A percentile compares a stretch with the other conserved stretches of the same genome.
Conservation (phyloP, 2,113 vertebrate genomes). For the Orcinus orca region DNA sequence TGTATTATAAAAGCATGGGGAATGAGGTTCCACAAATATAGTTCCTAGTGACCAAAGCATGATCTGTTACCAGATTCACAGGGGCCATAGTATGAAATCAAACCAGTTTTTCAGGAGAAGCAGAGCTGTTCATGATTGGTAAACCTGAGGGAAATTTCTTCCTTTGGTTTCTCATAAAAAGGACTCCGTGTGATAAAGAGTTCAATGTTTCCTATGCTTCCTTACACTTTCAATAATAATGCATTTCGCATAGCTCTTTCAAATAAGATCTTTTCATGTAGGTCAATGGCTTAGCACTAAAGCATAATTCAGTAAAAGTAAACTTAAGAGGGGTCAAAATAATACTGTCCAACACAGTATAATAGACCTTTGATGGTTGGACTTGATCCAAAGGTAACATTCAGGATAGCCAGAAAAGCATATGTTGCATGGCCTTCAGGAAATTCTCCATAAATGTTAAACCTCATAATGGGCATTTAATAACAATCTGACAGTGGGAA, state of each 20-base stretch:
- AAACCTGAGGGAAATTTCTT: constrained; percentile 55
- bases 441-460: not conserved
- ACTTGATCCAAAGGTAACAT: not conserved
- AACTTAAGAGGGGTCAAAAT: constrained; percentile 45
- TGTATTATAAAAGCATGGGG: not conserved
- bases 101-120: constrained; percentile 51
- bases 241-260: constrained; percentile 12
- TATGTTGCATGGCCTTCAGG: not conserved
- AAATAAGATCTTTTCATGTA: constrained; percentile 40
- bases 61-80: constrained; percentile 22
- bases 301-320: constrained; percentile 26
- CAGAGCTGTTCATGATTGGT: constrained; percentile 44
- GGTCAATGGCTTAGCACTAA: constrained; percentile 31
- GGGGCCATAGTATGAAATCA: constrained; percentile 40
- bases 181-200: constrained; percentile 5
- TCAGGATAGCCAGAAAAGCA: not conserved
- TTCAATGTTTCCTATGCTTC: not conserved
- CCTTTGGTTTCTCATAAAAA: constrained; percentile 49
- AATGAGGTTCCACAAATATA: not conserved
- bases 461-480: not conserved
- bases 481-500: not conserved
- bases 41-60: not conserved
- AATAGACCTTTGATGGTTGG: not conserved
- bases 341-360: not conserved
- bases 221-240: not conserved